phyloP scores from a whole-genome alignment of 1,140 invertebrate genomes.

The Oscheius sp. region DNA sequence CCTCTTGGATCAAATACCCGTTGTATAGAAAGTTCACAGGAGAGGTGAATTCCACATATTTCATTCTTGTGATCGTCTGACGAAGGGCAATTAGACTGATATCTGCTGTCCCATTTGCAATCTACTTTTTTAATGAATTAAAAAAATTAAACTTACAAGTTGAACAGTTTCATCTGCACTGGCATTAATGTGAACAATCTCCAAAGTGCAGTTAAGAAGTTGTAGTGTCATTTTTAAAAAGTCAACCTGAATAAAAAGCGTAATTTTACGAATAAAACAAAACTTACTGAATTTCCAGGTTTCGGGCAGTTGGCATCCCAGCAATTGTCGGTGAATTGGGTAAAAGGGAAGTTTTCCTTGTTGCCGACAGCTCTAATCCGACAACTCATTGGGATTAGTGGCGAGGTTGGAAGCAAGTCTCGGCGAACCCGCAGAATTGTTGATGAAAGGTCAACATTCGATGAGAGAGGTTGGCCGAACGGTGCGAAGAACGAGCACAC shows the following conservation, averaged over 20 bases:
- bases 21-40: constrained; percentile 15
- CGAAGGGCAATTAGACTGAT: constrained; percentile 13
- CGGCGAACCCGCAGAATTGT: too few species aligned
- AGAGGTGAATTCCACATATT: constrained; percentile 19
- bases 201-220: constrained; percentile 12
- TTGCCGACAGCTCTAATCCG: constrained; percentile 1
- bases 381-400: background rate
- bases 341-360: constrained; percentile 13
- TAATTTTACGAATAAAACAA: background rate
- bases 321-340: constrained; percentile 7
- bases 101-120: constrained; percentile 15
- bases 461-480: too few species aligned
- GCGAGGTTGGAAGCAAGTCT: too few species aligned
- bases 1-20: constrained; percentile 16
- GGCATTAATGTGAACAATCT: constrained; percentile 9
- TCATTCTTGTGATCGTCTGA: constrained; percentile 18
- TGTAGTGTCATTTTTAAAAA: constrained; percentile 22
- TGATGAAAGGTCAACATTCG: too few species aligned
- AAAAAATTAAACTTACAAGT: constrained; percentile 1
- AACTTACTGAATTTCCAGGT: constrained; percentile 13
- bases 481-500: too few species aligned
- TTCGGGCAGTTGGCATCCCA: constrained; percentile 18
- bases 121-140: background rate
- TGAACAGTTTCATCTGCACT: constrained; percentile 14
- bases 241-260: background rate